These are phyloP conservation scores for Phyto melanocephala DNA, from an alignment of 2,888 invertebrate genomes.

Conservation along the genomic window DNA sequence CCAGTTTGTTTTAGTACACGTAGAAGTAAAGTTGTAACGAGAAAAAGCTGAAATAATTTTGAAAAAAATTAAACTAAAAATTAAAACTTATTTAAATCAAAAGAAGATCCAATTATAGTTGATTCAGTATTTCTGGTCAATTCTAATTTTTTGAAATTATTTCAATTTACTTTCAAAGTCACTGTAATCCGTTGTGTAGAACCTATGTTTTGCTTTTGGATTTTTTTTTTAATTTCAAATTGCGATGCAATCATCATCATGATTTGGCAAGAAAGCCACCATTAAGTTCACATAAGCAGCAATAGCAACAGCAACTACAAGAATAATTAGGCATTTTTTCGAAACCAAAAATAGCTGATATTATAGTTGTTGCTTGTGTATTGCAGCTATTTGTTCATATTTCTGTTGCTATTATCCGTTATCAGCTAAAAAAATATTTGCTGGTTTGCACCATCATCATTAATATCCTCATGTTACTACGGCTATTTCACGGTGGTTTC, in stretches of 20 bases:
- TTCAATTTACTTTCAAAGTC: too few relatives aligned
- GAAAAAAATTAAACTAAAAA: too few relatives aligned
- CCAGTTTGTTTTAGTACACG: not conserved
- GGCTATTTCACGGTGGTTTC: slow-evolving; percentile 61
- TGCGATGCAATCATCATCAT: slow-evolving; percentile 40
- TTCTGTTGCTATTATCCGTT: slow-evolving; percentile 5
- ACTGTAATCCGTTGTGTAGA: too few relatives aligned
- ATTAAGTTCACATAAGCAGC: slow-evolving; percentile 28
- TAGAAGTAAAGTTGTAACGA: too few relatives aligned
- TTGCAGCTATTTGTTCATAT: slow-evolving; percentile 1
- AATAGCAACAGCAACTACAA: not conserved
- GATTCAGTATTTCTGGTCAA: too few relatives aligned
- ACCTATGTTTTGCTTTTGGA: not conserved
- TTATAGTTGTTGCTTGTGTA: not conserved
- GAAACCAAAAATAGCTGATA: slow-evolving; percentile 19
- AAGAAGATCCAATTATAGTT: too few relatives aligned
- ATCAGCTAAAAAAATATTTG: slow-evolving; percentile 14
- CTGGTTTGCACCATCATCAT: slow-evolving; percentile 49
- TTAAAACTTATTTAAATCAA: too few relatives aligned
- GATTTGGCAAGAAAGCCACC: slow-evolving; percentile 46
- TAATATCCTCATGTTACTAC: slow-evolving; percentile 54
- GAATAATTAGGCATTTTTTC: slow-evolving; percentile 14
- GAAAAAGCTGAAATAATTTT: too few relatives aligned
- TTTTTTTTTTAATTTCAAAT: not conserved
- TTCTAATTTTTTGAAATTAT: too few relatives aligned